Base-by-base conservation (phyloP, 2,888 invertebrate species). In the Galeopsomyia nigrocyanea region DNA sequence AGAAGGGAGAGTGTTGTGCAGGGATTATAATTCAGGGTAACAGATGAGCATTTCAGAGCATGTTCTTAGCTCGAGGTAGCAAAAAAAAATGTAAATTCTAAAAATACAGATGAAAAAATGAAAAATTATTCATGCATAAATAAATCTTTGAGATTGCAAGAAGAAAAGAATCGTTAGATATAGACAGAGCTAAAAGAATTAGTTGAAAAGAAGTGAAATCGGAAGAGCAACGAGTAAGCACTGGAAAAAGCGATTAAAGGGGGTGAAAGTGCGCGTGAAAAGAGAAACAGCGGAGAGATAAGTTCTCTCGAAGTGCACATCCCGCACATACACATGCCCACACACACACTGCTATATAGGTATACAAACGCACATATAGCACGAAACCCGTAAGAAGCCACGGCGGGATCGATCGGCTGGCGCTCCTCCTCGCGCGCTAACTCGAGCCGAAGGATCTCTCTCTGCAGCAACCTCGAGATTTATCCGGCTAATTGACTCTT, bases 401-500 rank as follows among this genome's bases (percentile, higher is more conserved):
- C 1, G 51, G 31, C 22, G 21, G 7, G 39, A 53, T 55, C 53
- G 53, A 61, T 53, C 51, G 10, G 13, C 39, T 26, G 3, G 26
- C 26, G 26, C 5, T 26, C 26, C 26, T 62, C 47, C 47, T 50
- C 47, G 55, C 10, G 26, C 62, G 50, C 22, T 62, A 62, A 62
- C 50, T 62, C 62, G 50, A 62, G 26, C 26, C 62, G 62, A 62
- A 62, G 26, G 50, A 62, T 62, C 22, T 55, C 50, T n/a, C 26
- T 26, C 26, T n/a, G 31, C 13, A 7, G 64, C 22, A 16, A 14
- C 21, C 66, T 49, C 26, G 50, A 50, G 63, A 72, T 67, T 68
- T 67, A 63, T 63, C 67, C 66, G 31, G 31, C 67, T 72, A 72
- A 72, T 72, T 67, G 72, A 72, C 67, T 60, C 56, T 10, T 19